These are phyloP conservation scores for Smutsia gigantea DNA, from an alignment of 2,797 vertebrate genomes.

Conservation along the genomic window DNA sequence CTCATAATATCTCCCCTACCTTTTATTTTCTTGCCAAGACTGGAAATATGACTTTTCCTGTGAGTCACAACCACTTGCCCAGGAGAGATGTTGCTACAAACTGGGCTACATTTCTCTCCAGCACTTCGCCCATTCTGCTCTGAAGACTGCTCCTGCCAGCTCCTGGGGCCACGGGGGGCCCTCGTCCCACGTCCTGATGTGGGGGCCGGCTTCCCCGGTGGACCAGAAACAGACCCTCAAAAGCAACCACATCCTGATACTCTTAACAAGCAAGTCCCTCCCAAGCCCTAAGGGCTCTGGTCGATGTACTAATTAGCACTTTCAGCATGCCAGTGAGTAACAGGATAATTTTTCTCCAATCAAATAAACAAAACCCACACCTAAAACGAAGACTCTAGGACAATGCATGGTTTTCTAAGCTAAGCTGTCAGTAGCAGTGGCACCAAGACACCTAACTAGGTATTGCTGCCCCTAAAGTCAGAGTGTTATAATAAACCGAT, in stretches of 20 bases:
- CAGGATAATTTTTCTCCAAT: constrained; percentile 23
- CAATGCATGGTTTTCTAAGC: constrained; percentile 19
- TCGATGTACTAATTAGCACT: constrained; percentile 31
- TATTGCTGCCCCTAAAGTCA: background rate
- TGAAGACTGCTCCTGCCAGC: background rate
- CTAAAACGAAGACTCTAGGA: background rate
- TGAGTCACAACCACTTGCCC: constrained; percentile 36
- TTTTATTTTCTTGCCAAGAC: constrained; percentile 49
- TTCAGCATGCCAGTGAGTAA: constrained; percentile 28
- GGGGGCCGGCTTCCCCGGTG: background rate
- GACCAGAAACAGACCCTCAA: background rate
- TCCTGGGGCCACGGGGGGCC: rapidly evolving
- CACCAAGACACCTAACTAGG: background rate
- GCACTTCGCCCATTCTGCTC: background rate
- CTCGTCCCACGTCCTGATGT: background rate
- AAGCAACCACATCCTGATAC: constrained; percentile 8
- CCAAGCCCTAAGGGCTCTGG: background rate
- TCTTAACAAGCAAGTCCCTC: constrained; percentile 40
- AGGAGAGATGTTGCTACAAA: background rate
- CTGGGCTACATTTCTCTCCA: background rate
- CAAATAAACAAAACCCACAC: background rate
- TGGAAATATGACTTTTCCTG: constrained; percentile 1
- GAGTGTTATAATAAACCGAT: background rate
- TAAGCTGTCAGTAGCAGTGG: background rate
- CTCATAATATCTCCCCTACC: background rate